Conservation (phyloP, 2,797 vertebrate genomes). For the Graptemys geographica region DNA sequence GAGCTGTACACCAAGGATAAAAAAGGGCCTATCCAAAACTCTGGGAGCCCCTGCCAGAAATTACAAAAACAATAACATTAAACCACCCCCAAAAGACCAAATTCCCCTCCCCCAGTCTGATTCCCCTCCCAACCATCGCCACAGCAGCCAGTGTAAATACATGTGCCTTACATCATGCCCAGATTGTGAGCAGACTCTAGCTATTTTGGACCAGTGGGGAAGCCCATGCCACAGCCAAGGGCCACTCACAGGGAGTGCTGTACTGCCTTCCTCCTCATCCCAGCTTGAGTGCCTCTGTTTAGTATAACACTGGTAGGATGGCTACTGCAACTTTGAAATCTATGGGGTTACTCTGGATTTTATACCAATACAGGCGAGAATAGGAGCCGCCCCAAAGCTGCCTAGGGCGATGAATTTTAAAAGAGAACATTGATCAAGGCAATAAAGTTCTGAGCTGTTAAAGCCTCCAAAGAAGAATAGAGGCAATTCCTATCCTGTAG, state of each 20-base stretch:
- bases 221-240: not conserved
- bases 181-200: not conserved
- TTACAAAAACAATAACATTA: not conserved
- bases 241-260: not conserved
- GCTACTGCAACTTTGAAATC: not conserved
- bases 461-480: not conserved
- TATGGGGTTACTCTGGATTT: not conserved
- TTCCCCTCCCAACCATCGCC: not conserved
- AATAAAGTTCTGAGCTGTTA: slow-evolving; percentile 8
- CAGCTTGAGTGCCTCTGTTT: not conserved
- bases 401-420: not conserved
- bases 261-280: not conserved
- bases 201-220: not conserved
- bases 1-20: not conserved
- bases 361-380: not conserved
- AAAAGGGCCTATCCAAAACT: not conserved
- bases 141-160: not conserved
- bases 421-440: not conserved
- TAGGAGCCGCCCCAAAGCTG: not conserved
- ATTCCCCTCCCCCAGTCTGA: not conserved
- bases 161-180: not conserved
- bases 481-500: not conserved
- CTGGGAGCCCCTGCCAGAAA: not conserved
- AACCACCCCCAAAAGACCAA: not conserved
- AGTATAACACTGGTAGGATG: not conserved